Evolutionary conservation across 2,113 vertebrate species (phyloP).

Genomic region (Calyptommatus sinebrachiatus): DNA sequence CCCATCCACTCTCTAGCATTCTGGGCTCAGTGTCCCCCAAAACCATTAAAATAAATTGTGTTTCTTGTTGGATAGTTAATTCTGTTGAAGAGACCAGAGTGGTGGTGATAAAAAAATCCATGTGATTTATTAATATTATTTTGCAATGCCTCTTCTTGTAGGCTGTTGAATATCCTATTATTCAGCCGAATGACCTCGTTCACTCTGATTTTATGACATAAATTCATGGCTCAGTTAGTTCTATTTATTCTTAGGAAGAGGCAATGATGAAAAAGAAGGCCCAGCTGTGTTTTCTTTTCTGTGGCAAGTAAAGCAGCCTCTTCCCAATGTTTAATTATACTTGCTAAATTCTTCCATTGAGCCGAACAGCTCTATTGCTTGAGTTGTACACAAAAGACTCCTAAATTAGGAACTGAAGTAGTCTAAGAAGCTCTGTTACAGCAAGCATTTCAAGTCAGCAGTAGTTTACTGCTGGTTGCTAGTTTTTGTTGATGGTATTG

Average conservation of each 20-base stretch:
- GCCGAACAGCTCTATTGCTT: neutral
- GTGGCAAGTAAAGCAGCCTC: neutral
- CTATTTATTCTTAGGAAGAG: neutral
- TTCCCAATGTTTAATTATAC: conserved; percentile 7
- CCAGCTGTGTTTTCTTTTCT: conserved; percentile 21
- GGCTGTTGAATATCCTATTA: conserved; percentile 14
- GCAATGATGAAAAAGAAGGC: conserved; percentile 25
- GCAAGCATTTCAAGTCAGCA: neutral
- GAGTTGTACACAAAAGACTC: neutral
- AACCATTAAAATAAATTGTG: conserved; percentile 20
- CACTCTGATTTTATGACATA: conserved; percentile 25
- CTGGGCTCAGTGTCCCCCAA: neutral
- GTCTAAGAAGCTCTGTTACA: neutral
- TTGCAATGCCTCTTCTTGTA: conserved; percentile 18
- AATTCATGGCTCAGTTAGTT: conserved; percentile 17
- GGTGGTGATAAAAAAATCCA: conserved; percentile 1
- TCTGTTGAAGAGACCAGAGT: conserved; percentile 11
- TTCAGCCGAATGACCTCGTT: conserved; percentile 27
- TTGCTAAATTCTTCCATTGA: conserved; percentile 7
- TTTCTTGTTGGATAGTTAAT: neutral
- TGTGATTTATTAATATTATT: conserved; percentile 1
- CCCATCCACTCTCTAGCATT: neutral
- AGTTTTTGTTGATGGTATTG: neutral
- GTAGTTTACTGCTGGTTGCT: neutral
- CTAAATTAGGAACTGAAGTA: neutral